A percentile compares a stretch with the other conserved stretches of the same genome.
Conservation (phyloP, 2,797 vertebrate species). For the Tokudaia muenninki region DNA sequence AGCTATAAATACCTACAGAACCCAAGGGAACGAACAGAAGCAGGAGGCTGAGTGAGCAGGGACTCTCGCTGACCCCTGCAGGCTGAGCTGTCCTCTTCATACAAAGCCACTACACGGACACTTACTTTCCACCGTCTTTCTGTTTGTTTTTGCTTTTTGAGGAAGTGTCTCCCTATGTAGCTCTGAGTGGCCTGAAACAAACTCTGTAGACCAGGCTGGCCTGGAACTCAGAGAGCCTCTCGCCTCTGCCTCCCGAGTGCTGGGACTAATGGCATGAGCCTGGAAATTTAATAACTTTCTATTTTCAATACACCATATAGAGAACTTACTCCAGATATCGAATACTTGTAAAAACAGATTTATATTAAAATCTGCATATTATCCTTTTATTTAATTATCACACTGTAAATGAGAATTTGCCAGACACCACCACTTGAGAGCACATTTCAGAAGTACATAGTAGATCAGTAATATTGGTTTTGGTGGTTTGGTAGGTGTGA, state of each 20-base stretch:
- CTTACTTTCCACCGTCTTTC: neutral
- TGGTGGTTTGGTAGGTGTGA: neutral
- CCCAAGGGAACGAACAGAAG: neutral
- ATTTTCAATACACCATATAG: constrained; percentile 41
- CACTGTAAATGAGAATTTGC: constrained; percentile 18
- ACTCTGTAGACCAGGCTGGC: neutral
- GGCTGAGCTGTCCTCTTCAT: neutral
- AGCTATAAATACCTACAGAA: neutral
- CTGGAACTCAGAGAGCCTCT: neutral
- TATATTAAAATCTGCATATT: constrained; percentile 38
- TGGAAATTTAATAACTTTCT: constrained; percentile 26
- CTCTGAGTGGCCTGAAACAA: neutral
- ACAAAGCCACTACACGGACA: constrained; percentile 10
- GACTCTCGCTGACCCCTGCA: neutral
- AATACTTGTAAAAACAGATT: constrained; percentile 27
- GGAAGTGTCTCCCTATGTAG: neutral
- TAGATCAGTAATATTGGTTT: neutral
- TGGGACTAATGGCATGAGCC: neutral
- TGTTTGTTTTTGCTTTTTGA: neutral
- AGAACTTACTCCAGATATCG: constrained; percentile 7
- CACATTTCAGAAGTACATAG: neutral
- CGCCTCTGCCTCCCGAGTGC: too few species aligned
- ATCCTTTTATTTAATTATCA: constrained; percentile 62
- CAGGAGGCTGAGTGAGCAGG: neutral
- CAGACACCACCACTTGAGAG: constrained; percentile 15